These are phyloP conservation scores for Heliconius hewitsoni DNA, from an alignment of 1,140 invertebrate genomes.

Conservation along the genomic window DNA sequence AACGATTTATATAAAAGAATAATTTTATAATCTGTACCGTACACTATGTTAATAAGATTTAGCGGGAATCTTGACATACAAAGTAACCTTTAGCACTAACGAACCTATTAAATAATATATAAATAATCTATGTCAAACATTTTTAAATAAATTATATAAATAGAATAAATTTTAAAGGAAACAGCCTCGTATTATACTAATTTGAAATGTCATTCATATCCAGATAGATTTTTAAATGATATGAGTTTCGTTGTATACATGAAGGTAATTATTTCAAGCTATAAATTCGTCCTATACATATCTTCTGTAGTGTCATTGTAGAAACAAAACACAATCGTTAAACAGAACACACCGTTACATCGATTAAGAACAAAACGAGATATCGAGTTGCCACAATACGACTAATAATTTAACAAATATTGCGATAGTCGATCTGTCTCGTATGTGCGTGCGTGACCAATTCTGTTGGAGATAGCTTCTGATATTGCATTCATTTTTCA, in stretches of 20 bases:
- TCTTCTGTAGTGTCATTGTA: not conserved
- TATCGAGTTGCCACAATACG: slow-evolving; percentile 30
- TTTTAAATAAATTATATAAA: not conserved
- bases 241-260: too few relatives aligned
- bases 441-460: slow-evolving; percentile 21
- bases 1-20: not conserved
- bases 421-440: slow-evolving; percentile 23
- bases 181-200: not conserved
- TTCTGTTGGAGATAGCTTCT: slow-evolving; percentile 15
- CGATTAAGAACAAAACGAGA: slow-evolving; percentile 42
- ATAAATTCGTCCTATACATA: not conserved
- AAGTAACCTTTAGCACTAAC: not conserved
- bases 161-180: too few relatives aligned
- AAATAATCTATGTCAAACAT: not conserved
- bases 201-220: not conserved
- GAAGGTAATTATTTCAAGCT: not conserved
- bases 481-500: slow-evolving; percentile 11
- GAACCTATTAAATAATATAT: not conserved
- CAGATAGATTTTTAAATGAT: too few relatives aligned
- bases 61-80: not conserved
- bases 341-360: slow-evolving; percentile 36
- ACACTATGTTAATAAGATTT: not conserved
- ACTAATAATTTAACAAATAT: slow-evolving; percentile 26
- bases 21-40: not conserved
- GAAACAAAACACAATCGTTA: slow-evolving; percentile 12